Base-by-base conservation (phyloP, 2,888 invertebrate species). In the Odontothrips loti region DNA sequence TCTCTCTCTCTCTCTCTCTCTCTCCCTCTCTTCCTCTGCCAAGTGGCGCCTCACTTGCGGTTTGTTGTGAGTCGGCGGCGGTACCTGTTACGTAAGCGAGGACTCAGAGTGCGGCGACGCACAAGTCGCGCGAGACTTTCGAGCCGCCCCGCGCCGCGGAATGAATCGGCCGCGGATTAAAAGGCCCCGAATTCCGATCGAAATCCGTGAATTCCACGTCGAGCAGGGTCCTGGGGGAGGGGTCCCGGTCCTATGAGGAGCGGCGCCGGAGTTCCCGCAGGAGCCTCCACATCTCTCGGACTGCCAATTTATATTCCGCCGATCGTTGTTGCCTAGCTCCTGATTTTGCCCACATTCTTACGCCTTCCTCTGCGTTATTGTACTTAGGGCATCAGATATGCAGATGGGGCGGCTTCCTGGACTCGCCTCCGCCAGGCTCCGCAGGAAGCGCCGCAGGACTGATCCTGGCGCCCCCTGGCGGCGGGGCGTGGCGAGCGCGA, bases 301-400 rank as follows among this genome's bases (percentile, higher is more conserved):
- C n/a, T n/a, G n/a, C 12, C 68, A 75, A 75, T 75, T 75, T 27
- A 75, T 75, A 75, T 75, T 23, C 68, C 2, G 27, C 15, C 58
- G 58, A 58, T 58, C 15, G 20, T 15, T 27, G 68, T 75, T 75
- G 68, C 68, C 68, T 43, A 2, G 2, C 34, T 43, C 34, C 6
- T 27, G 68, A 68, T 68, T 68, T 23, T 68, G 68, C 68, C 68
- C 27, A 27, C 68, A 75, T 75, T 75, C 68, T 75, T 75, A 58
- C 58, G 20, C 58, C 58, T 17, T 58, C 58, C 58, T n/a, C 23
- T 75, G 23, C 27, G 23, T 12, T 75, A 75, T 75, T 75, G 68
- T 75, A 75, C 68, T 75, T 75, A 27, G 23, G 27, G 68, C 68
- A 75, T 75, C 68, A 75, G 27, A 23, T 75, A 75, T 75, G 68